A percentile compares a stretch with the other conserved stretches of the same genome.
Evolutionary conservation across 2,797 vertebrate species (phyloP).

Genomic region (Selene dorsalis): DNA sequence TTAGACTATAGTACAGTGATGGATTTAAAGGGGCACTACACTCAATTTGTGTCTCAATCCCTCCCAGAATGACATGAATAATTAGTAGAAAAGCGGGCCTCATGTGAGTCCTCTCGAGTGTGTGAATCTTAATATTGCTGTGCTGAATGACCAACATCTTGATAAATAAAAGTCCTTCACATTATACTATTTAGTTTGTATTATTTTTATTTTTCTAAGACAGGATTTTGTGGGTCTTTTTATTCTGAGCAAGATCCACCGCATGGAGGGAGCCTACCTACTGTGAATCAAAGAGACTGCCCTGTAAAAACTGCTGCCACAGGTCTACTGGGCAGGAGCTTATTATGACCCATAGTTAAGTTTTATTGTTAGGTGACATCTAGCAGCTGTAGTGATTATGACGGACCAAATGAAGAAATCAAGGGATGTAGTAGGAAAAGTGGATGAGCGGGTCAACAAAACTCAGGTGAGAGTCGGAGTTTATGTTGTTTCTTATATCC

Average conservation of each 20-base stretch:
- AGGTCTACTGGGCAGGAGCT: neutral
- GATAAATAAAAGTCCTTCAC: constrained; percentile 4
- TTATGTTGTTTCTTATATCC: too few relatives aligned
- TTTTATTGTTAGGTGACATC: neutral
- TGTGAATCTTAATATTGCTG: constrained; percentile 33
- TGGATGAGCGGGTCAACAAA: too few relatives aligned
- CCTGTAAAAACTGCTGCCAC: too few relatives aligned
- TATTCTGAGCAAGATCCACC: neutral
- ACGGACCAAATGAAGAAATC: neutral
- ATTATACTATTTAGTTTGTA: neutral
- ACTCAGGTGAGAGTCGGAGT: too few relatives aligned
- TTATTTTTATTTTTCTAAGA: neutral
- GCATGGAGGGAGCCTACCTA: neutral
- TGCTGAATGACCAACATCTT: constrained; percentile 32
- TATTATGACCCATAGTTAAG: neutral
- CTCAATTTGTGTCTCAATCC: constrained; percentile 83
- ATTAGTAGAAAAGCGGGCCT: constrained; percentile 70
- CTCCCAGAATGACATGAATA: constrained; percentile 82
- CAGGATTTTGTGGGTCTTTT: neutral
- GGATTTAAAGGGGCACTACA: constrained; percentile 83
- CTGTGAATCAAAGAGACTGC: neutral
- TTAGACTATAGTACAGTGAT: constrained; percentile 82
- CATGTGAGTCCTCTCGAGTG: constrained; percentile 29
- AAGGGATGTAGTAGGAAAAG: neutral
- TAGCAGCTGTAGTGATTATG: neutral